Conservation (phyloP, 2,888 invertebrate species). For the Andrena bucephala region DNA sequence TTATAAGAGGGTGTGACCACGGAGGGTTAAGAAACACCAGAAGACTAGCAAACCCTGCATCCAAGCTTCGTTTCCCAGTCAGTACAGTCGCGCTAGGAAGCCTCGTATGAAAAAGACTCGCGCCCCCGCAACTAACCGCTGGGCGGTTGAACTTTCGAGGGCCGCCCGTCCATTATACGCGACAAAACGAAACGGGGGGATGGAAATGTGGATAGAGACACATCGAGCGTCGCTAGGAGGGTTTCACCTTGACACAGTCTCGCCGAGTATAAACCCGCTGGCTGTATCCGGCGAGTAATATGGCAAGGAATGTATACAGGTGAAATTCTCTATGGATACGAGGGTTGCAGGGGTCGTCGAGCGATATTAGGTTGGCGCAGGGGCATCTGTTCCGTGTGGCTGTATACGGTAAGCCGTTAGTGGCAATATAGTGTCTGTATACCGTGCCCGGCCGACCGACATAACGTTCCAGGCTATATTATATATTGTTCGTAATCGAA, state of each 20-base stretch:
- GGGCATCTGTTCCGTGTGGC: slow-evolving; percentile 76
- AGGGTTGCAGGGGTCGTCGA: slow-evolving; percentile 70
- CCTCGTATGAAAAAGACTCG: neutral
- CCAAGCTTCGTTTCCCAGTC: neutral
- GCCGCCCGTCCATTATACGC: neutral
- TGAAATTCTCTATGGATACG: slow-evolving; percentile 72
- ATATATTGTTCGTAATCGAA: slow-evolving; percentile 74
- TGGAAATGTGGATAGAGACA: neutral
- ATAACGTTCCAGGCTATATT: slow-evolving; percentile 74
- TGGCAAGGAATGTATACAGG: slow-evolving; percentile 63
- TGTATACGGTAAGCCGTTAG: slow-evolving; percentile 80
- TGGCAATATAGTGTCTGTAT: slow-evolving; percentile 80
- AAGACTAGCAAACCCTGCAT: neutral
- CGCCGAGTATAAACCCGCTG: slow-evolving; percentile 44
- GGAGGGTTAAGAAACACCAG: neutral
- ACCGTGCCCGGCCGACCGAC: slow-evolving; percentile 63
- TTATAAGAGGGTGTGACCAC: too few species aligned
- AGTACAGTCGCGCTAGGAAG: neutral
- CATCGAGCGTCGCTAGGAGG: neutral
- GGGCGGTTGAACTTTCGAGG: slow-evolving; percentile 2
- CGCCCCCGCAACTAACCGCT: neutral
- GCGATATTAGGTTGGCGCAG: slow-evolving; percentile 68
- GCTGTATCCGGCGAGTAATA: slow-evolving; percentile 53
- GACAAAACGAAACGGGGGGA: neutral
- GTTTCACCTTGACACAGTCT: slow-evolving; percentile 61